These are phyloP conservation scores for Xiphophorus hellerii DNA, from an alignment of 2,113 vertebrate species.

Conservation along the genomic window DNA sequence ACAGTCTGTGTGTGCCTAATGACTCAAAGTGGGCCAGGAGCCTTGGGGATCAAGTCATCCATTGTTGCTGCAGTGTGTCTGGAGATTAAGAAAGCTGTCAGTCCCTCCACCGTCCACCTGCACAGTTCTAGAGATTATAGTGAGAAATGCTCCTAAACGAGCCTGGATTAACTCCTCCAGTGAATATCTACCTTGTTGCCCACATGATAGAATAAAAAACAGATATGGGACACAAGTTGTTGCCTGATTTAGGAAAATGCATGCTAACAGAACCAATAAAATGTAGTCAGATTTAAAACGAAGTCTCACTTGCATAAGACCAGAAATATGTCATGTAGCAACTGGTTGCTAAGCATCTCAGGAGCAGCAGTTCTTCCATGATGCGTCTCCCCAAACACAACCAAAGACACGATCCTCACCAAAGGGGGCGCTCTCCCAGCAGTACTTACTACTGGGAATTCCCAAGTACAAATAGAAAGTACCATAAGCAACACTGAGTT, in stretches of 20 bases:
- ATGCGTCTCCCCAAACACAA: too few relatives aligned
- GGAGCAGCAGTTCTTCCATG: too few relatives aligned
- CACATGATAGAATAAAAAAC: background rate
- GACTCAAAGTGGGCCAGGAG: conserved; percentile 70
- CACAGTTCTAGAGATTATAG: conserved; percentile 4
- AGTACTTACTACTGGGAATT: too few relatives aligned
- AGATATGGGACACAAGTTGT: background rate
- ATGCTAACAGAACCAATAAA: too few relatives aligned
- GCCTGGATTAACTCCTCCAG: background rate
- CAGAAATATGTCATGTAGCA: too few relatives aligned
- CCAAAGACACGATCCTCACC: too few relatives aligned
- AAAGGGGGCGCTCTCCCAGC: too few relatives aligned
- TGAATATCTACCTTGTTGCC: background rate
- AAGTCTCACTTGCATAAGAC: too few relatives aligned
- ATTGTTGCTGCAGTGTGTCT: conserved; percentile 63
- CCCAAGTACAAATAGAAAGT: too few relatives aligned
- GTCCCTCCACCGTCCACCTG: conserved; percentile 50
- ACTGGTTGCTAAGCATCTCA: too few relatives aligned
- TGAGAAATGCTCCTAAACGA: background rate
- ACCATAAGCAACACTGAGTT: too few relatives aligned
- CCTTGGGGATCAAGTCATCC: conserved; percentile 69
- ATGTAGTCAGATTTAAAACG: too few relatives aligned
- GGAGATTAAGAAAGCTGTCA: conserved; percentile 46
- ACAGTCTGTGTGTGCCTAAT: conserved; percentile 31
- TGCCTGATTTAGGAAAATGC: background rate